Evolutionary conservation across 64 coral and sea anemone species (phyloP).

Genomic region (Platygyra sinensis): DNA sequence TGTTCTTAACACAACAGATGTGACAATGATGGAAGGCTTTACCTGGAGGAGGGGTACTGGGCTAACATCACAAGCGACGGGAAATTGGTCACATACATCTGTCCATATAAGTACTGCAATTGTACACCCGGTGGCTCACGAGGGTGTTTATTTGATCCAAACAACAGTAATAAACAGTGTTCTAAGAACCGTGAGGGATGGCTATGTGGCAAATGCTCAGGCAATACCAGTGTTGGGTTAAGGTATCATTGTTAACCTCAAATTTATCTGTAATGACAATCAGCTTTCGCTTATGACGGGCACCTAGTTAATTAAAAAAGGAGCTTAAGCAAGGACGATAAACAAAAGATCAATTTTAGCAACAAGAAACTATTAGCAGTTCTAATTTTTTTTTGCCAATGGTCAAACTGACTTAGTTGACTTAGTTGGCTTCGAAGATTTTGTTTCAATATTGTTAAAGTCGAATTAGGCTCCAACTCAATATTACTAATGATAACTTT

Average conservation of each 20-base stretch:
- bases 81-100: constrained; percentile 65
- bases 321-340: too few species aligned
- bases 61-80: constrained; percentile 31
- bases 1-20: constrained; percentile 35
- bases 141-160: constrained; percentile 70
- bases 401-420: too few species aligned
- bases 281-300: too few species aligned
- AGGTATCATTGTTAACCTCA: neutral
- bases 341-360: too few species aligned
- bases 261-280: too few species aligned
- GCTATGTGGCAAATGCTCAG: constrained; percentile 80
- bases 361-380: too few species aligned
- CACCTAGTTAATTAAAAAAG: too few species aligned
- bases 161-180: constrained; percentile 57
- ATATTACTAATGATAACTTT: neutral
- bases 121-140: constrained; percentile 32
- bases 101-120: constrained; percentile 80
- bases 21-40: constrained; percentile 55
- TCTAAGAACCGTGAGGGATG: constrained; percentile 60
- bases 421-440: too few species aligned
- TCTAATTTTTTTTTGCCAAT: too few species aligned
- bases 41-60: constrained; percentile 80
- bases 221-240: constrained; percentile 70
- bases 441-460: neutral
- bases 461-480: neutral